phyloP scores from a whole-genome alignment of 2,113 vertebrate genomes.

The Prionailurus bengalensis region DNA sequence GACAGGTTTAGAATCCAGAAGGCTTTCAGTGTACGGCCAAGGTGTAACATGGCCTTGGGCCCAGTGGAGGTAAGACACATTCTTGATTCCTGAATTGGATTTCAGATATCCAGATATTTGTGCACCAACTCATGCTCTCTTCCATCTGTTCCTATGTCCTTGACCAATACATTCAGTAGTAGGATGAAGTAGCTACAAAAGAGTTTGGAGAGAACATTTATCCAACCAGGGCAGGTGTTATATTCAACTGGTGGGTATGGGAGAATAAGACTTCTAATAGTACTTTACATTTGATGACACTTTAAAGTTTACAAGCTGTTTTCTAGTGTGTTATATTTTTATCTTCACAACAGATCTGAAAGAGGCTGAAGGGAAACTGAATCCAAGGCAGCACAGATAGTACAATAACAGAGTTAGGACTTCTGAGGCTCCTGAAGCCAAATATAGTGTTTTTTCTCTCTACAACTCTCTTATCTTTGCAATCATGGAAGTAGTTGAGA shows the following conservation, averaged over 20 bases:
- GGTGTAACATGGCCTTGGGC: neutral
- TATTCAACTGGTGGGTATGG: neutral
- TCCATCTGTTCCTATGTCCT: neutral
- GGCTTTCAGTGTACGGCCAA: neutral
- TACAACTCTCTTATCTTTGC: neutral
- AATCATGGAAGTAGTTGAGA: neutral
- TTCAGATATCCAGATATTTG: neutral
- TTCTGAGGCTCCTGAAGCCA: neutral
- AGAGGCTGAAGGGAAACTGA: neutral
- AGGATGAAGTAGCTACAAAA: neutral
- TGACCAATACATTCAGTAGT: neutral
- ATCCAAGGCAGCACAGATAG: neutral
- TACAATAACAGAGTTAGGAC: neutral
- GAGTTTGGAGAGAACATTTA: neutral
- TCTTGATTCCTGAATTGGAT: neutral
- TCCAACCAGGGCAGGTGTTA: neutral
- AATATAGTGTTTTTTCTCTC: neutral
- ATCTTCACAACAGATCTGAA: neutral
- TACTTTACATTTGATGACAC: neutral
- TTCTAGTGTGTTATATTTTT: slow-evolving; percentile 17
- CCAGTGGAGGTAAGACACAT: neutral
- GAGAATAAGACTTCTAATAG: neutral
- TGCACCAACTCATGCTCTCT: neutral
- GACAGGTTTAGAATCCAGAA: neutral
- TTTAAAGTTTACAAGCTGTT: neutral